phyloP scores from a whole-genome alignment of 2,888 invertebrate genomes.

The Drosophila cognata region DNA sequence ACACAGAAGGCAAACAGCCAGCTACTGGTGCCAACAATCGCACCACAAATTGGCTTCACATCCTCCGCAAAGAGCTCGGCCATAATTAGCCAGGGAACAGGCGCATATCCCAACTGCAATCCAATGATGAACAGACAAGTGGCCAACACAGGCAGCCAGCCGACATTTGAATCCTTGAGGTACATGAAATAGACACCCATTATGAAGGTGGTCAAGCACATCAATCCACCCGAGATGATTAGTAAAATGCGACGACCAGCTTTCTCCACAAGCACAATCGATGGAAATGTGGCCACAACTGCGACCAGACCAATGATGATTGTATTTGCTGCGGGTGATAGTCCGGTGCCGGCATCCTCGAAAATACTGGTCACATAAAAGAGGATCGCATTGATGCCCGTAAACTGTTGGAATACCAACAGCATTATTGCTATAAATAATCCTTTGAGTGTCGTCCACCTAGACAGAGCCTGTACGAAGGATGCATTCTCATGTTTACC shows the following conservation, averaged over 20 bases:
- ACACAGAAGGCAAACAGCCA: conserved; percentile 92
- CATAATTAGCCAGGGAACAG: conserved; percentile 90
- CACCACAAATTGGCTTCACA: conserved; percentile 90
- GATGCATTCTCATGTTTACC: conserved; percentile 83
- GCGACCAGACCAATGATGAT: conserved; percentile 91
- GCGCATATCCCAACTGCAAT: conserved; percentile 93
- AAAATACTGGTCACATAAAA: conserved; percentile 92
- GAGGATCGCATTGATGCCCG: conserved; percentile 92
- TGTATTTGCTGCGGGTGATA: conserved; percentile 86
- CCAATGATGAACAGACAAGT: conserved; percentile 90
- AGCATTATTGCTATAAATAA: conserved; percentile 89
- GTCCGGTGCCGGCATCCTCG: conserved; percentile 38
- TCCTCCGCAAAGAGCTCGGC: conserved; percentile 92
- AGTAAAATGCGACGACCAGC: conserved; percentile 91
- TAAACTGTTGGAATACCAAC: conserved; percentile 95
- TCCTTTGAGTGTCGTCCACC: conserved; percentile 87
- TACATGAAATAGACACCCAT: conserved; percentile 88
- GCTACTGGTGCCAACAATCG: conserved; percentile 91
- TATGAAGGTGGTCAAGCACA: conserved; percentile 88
- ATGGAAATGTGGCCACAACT: conserved; percentile 86
- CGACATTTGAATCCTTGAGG: conserved; percentile 83
- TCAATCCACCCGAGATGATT: conserved; percentile 88
- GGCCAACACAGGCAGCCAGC: conserved; percentile 90
- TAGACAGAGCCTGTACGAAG: conserved; percentile 86
- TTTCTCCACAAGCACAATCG: conserved; percentile 91